These are phyloP conservation scores for Pantherophis vulpinus DNA, from an alignment of 2,797 vertebrate genomes.

Conservation along the genomic window DNA sequence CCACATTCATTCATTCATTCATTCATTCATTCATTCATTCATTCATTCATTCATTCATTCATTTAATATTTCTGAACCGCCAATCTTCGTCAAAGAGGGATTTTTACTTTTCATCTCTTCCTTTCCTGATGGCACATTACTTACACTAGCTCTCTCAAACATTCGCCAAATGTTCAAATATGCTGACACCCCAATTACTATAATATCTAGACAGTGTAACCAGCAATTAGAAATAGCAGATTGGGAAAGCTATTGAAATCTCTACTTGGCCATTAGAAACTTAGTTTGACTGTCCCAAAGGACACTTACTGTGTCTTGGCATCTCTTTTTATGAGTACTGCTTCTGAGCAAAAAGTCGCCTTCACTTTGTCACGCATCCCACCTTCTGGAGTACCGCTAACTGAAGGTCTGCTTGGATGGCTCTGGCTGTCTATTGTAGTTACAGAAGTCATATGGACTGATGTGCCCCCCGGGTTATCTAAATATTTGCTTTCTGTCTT, in stretches of 20 bases:
- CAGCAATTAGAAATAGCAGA: not conserved
- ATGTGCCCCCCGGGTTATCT: constrained; percentile 24
- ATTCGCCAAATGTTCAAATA: not conserved
- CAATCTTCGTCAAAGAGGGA: not conserved
- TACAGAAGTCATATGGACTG: constrained; percentile 36
- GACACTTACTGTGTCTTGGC: constrained; percentile 73
- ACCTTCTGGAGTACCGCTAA: constrained; percentile 68
- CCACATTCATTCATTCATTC: too few relatives aligned
- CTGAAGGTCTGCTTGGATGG: constrained; percentile 61
- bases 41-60: too few relatives aligned
- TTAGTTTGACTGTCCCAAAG: not conserved
- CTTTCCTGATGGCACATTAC: not conserved
- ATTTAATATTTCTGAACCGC: not conserved
- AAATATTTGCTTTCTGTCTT: constrained; percentile 31
- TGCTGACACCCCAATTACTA: not conserved
- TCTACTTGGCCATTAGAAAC: not conserved
- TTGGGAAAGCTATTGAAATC: not conserved
- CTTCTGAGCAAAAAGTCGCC: constrained; percentile 64
- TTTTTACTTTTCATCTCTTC: not conserved
- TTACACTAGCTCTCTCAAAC: not conserved
- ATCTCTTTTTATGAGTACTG: constrained; percentile 63
- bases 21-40: too few relatives aligned
- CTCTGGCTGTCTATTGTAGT: constrained; percentile 64
- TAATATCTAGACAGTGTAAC: not conserved
- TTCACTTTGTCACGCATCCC: constrained; percentile 65